phyloP scores from a whole-genome alignment of 1,140 invertebrate species.

The Bactericera cockerelli region DNA sequence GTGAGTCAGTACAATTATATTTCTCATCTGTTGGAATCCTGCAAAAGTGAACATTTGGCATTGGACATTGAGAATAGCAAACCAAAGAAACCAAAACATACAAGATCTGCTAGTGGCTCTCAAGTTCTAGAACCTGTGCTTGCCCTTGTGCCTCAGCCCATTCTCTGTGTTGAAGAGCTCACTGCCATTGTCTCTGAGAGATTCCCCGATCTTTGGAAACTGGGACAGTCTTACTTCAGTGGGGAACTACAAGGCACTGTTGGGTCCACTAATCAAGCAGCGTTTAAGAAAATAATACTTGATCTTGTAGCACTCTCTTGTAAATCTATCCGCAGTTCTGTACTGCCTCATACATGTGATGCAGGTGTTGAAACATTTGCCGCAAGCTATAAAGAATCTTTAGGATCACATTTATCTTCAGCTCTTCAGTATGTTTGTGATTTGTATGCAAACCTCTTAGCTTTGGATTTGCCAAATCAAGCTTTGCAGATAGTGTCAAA shows the following conservation, averaged over 20 bases:
- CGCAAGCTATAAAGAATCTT: neutral
- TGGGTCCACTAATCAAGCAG: constrained; percentile 46
- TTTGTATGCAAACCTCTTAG: constrained; percentile 48
- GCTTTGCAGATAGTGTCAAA: constrained; percentile 66
- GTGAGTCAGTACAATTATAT: constrained; percentile 61
- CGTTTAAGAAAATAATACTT: constrained; percentile 46
- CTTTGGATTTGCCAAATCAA: constrained; percentile 62
- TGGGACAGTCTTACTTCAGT: constrained; percentile 77
- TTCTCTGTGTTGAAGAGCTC: constrained; percentile 57
- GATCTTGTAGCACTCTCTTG: constrained; percentile 47
- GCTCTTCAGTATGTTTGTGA: constrained; percentile 50
- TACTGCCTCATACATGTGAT: constrained; percentile 38
- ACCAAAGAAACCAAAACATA: constrained; percentile 17
- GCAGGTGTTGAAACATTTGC: neutral
- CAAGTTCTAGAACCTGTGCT: constrained; percentile 16
- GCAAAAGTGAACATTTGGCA: constrained; percentile 26
- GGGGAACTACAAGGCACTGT: constrained; percentile 60
- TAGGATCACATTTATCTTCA: constrained; percentile 53
- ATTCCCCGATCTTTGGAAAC: constrained; percentile 73
- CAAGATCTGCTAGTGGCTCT: constrained; percentile 16
- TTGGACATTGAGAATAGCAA: constrained; percentile 14
- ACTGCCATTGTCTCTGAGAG: constrained; percentile 48
- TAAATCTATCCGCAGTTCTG: constrained; percentile 42
- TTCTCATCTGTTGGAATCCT: constrained; percentile 42
- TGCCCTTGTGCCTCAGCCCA: constrained; percentile 27